Evolutionary conservation across 2,797 vertebrate genomes (phyloP), one percentile per base, ranked within the genome.

Genomic region (Triplophysa yarkandensis): DNA sequence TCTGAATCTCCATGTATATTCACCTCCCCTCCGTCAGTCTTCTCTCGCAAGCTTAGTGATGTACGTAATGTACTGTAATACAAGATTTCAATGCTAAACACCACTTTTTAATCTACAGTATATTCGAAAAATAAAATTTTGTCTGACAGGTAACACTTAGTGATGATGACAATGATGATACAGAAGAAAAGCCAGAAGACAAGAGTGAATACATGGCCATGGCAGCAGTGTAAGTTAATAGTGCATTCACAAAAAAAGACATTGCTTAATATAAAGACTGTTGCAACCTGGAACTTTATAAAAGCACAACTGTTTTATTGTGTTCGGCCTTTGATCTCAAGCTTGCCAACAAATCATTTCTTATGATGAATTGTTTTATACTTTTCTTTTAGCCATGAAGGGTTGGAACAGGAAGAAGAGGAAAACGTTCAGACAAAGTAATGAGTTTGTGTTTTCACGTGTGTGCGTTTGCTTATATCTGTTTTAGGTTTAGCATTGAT

Each of bases 221-320:
- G 50, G 72, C 80, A 4, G 30, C 76, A 69, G 0, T 88, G 90
- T 92, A 79, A 86, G 90, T n/a, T n/a, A n/a, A n/a, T n/a, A n/a
- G n/a, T n/a, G n/a, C n/a, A n/a, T n/a, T n/a, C n/a, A n/a, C n/a
- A n/a, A n/a, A n/a, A n/a, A n/a, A n/a, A n/a, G n/a, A n/a, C n/a
- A n/a, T n/a, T n/a, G n/a, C n/a, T n/a, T n/a, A n/a, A n/a, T n/a
- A n/a, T n/a, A n/a, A n/a, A n/a, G n/a, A n/a, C n/a, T n/a, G n/a
- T n/a, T n/a, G n/a, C n/a, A n/a, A n/a, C n/a, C n/a, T n/a, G n/a
- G n/a, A n/a, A n/a, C n/a, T n/a, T n/a, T n/a, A n/a, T n/a, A n/a
- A n/a, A n/a, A n/a, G n/a, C n/a, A n/a, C n/a, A n/a, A n/a, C n/a
- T n/a, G n/a, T n/a, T n/a, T n/a, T n/a, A n/a, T n/a, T n/a, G n/a